Conservation (phyloP, 2,888 invertebrate genomes). For the Bhutanitis thaidina region DNA sequence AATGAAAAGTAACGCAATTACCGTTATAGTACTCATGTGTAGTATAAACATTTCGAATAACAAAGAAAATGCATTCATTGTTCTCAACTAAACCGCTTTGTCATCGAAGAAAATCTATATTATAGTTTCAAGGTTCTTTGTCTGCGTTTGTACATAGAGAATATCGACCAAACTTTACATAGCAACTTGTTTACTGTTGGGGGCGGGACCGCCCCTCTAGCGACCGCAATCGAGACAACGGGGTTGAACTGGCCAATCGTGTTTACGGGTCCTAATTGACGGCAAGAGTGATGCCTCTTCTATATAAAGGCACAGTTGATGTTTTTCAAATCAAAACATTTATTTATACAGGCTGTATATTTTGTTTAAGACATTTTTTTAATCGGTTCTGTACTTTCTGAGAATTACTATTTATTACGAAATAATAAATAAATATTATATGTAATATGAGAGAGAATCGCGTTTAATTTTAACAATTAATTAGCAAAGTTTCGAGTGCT, state of each 20-base stretch:
- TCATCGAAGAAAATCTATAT: conserved; percentile 9
- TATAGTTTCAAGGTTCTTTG: conserved; percentile 17
- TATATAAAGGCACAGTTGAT: conserved; percentile 59
- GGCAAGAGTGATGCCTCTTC: conserved; percentile 62
- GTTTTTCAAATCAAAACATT: conserved; percentile 51
- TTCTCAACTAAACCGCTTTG: conserved; percentile 2
- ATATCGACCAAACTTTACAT: conserved; percentile 46
- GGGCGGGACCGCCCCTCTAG: conserved; percentile 37
- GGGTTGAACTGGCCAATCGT: conserved; percentile 46
- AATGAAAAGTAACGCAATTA: no score
- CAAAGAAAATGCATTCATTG: conserved; percentile 9
- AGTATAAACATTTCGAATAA: conserved; percentile 5
- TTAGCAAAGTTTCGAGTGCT: no score
- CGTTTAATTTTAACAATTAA: no score
- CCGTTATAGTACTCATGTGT: no score
- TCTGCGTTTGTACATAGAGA: not conserved
- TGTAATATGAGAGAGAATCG: no score
- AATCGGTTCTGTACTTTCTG: no score
- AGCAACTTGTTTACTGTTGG: conserved; percentile 36
- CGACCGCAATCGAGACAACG: conserved; percentile 15
- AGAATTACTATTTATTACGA: no score
- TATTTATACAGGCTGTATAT: conserved; percentile 44
- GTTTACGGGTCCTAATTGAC: conserved; percentile 44
- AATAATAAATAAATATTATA: no score
- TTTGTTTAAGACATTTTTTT: no score